Evolutionary conservation across 2,113 vertebrate genomes (phyloP), one percentile per base, ranked within the genome.

Genomic region (Abramis brama): DNA sequence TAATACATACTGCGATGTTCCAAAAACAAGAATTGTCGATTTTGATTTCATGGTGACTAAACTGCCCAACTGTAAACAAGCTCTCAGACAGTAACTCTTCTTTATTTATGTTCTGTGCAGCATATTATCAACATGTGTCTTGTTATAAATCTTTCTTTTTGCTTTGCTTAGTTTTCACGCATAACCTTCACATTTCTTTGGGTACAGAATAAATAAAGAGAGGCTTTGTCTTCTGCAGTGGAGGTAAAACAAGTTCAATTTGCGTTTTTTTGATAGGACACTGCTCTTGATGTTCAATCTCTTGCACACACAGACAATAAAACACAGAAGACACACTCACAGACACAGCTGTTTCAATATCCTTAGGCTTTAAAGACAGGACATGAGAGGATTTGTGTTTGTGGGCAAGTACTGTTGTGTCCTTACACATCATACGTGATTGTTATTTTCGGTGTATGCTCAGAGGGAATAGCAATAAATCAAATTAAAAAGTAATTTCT

Each of bases 401-500:
- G 78, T 13, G 21, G 39, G 78, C 15, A 62, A 30, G 60, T 33
- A 66, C 68, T 59, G 47, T 50, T 81, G 73, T 52, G 80, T 84
- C 80, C 84, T 45, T 66, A 30, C 73, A 73, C 19, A 79, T 64
- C 23, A 25, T 64, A 60, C 57, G 59, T 64, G 78, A 73, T 86
- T 87, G 87, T 86, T 87, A 88, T 88, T 84, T 88, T 74, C 85
- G 84, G 90, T 91, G 89, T 92, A 92, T 93, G 90, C 90, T 92
- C 86, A 71, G 70, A 92, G 88, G 90, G 92, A 93, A 93, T 89
- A 57, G 87, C 86, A 91, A 94, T 94, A 92, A 93, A 95, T 94
- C 93, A 94, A 92, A 94, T 94, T 91, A 92, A 93, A 93, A 92
- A 92, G 88, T 89, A 92, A 93, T 93, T 91, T 57, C 87, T 91